These are phyloP conservation scores for Mesopsocus fuscifrons DNA, from an alignment of 2,888 invertebrate species.

Conservation along the genomic window DNA sequence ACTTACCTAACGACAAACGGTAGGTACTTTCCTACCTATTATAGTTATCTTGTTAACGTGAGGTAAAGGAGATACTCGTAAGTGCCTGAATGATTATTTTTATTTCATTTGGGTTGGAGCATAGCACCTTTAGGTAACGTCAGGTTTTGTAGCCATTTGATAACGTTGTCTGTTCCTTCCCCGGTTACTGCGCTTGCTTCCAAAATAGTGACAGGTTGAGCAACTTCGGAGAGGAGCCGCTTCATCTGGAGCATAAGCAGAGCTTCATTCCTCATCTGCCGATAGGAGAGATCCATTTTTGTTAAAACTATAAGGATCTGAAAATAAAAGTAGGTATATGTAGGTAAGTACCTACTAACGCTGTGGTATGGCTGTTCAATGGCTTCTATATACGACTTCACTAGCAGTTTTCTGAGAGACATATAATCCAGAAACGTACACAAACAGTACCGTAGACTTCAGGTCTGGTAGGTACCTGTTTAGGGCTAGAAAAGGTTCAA, in stretches of 20 bases:
- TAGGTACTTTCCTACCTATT: too few species aligned
- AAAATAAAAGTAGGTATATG: slow-evolving; percentile 17
- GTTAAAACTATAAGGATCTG: slow-evolving; percentile 51
- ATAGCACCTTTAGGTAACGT: neutral
- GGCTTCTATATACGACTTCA: too few species aligned
- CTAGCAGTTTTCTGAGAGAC: too few species aligned
- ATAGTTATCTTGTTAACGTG: too few species aligned
- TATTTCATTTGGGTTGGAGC: slow-evolving; percentile 2
- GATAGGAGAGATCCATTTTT: slow-evolving; percentile 72
- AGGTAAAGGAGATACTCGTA: too few species aligned
- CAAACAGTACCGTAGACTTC: too few species aligned
- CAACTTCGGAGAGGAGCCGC: slow-evolving; percentile 45
- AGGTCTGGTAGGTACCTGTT: too few species aligned
- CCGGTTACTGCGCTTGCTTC: slow-evolving; percentile 58
- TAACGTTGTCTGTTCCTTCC: slow-evolving; percentile 45
- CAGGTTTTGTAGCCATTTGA: slow-evolving; percentile 33
- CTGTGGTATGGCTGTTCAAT: too few species aligned
- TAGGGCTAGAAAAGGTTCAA: too few species aligned
- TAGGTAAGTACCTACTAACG: neutral
- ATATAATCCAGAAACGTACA: too few species aligned
- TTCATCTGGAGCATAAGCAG: slow-evolving; percentile 60
- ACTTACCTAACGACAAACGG: too few species aligned
- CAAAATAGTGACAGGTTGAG: slow-evolving; percentile 43
- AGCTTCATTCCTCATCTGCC: slow-evolving; percentile 74
- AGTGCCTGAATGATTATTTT: too few species aligned